Evolutionary conservation across 1,140 invertebrate species (phyloP).

Genomic region (Formica exsecta): DNA sequence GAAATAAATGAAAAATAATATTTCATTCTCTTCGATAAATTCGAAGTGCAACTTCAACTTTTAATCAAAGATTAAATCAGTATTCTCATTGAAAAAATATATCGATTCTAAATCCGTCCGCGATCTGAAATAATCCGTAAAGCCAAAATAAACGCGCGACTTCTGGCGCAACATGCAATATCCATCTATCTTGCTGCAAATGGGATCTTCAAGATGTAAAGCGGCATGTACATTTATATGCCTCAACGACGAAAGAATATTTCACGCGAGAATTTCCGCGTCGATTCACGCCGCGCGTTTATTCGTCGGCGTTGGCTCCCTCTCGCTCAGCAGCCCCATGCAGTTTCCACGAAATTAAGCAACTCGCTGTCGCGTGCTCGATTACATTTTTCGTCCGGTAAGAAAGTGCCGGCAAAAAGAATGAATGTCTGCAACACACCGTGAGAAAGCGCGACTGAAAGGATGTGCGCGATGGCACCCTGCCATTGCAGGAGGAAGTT

Average conservation of each 20-base stretch:
- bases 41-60: neutral
- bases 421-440: constrained; percentile 18
- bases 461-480: constrained; percentile 38
- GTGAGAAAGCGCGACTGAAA: constrained; percentile 22
- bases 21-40: neutral
- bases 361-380: constrained; percentile 31
- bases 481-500: constrained; percentile 52
- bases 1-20: neutral
- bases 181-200: constrained; percentile 43
- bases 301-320: neutral
- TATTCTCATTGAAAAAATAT: neutral
- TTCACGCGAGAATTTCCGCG: constrained; percentile 43
- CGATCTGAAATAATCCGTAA: constrained; percentile 2
- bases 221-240: constrained; percentile 11
- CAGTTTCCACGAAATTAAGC: constrained; percentile 47
- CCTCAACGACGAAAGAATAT: constrained; percentile 19
- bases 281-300: constrained; percentile 37
- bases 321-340: neutral
- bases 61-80: too few relatives aligned
- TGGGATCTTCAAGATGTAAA: constrained; percentile 41
- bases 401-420: constrained; percentile 29
- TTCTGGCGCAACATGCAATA: constrained; percentile 4
- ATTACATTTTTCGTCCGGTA: constrained; percentile 50
- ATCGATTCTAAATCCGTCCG: neutral
- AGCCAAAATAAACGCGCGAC: neutral